Percentiles rank a stretch among this genome's conserved stretches.
These are phyloP conservation scores for Thereuonema tuberculata DNA, from an alignment of 1,140 invertebrate species.

Conservation along the genomic window DNA sequence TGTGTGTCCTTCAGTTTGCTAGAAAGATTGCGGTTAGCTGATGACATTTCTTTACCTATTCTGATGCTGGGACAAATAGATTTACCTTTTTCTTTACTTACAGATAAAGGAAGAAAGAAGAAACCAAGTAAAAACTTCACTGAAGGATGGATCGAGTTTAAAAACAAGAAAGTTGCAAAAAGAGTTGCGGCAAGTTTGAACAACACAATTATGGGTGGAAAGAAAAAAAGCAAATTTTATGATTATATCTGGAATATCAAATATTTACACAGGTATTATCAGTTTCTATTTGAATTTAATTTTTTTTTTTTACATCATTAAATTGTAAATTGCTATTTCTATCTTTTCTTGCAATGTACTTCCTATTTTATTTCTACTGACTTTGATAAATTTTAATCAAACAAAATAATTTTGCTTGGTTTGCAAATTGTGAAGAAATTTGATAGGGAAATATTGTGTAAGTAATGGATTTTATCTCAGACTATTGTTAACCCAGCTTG, in stretches of 20 bases:
- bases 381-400: too few relatives aligned
- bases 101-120: neutral
- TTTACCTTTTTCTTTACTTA: too few relatives aligned
- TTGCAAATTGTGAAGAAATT: too few relatives aligned
- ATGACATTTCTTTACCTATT: neutral
- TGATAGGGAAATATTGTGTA: too few relatives aligned
- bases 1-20: neutral
- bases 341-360: neutral
- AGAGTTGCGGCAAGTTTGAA: slow-evolving; percentile 64
- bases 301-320: too few relatives aligned
- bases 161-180: slow-evolving; percentile 77
- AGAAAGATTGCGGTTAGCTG: neutral
- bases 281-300: slow-evolving; percentile 14
- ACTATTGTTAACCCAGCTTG: too few relatives aligned
- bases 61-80: neutral
- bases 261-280: slow-evolving; percentile 73
- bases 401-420: too few relatives aligned
- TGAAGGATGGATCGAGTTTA: slow-evolving; percentile 95
- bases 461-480: too few relatives aligned
- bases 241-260: slow-evolving; percentile 91
- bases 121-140: slow-evolving; percentile 40
- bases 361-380: slow-evolving; percentile 14
- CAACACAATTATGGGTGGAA: slow-evolving; percentile 70
- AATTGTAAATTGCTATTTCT: neutral
- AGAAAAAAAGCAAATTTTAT: slow-evolving; percentile 71